Base-by-base conservation (phyloP, 1,140 invertebrate genomes). In the Nixonia krombeini region DNA sequence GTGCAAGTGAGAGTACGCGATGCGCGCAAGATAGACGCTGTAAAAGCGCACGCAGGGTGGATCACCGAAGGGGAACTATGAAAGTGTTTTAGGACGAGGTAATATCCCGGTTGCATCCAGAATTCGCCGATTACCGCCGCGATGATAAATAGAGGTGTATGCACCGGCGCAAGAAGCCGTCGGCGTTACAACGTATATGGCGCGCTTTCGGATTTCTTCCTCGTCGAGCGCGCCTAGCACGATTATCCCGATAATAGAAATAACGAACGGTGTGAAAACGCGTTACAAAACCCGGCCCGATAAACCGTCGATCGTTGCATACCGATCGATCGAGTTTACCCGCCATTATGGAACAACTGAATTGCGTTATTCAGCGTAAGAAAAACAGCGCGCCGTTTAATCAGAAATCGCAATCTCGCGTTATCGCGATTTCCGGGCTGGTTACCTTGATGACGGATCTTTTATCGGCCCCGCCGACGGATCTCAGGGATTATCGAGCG, bases 61-160 rank as follows among this genome's bases (percentile, higher is more conserved):
- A 58, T 74, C 73, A 80, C 71, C 73, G 68, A 76, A 78, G 78
- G 80, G 76, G 79, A 82, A 82, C 78, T 75, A 76, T 69, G 75
- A 82, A 79, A 82, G 74, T 76, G 75, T 72, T 67, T 68, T 68
- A 72, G 70, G 73, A 76, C 69, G 74, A 62, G 61, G 67, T 70
- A 70, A 70, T 70, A 64, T 70, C 52, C 56, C 67, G 61, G 61
- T 70, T 70, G 61, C 56, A 70, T 64, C 67, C 61, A 70, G 67
- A 70, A 70, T 70, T 70, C 56, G 52, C 40, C 65, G 67, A 64
- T 70, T 70, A 70, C 59, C 59, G 51, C 59, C 49, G 45, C 59
- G 66, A 70, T 70, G 67, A 70, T 70, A 70, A 61, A 70, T 64
- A 70, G 41, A 61, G n/a, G n/a, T n/a, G 59, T 51, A 44, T 50